Base-by-base conservation (phyloP, 1,140 invertebrate species). In the Halyomorpha halys region DNA sequence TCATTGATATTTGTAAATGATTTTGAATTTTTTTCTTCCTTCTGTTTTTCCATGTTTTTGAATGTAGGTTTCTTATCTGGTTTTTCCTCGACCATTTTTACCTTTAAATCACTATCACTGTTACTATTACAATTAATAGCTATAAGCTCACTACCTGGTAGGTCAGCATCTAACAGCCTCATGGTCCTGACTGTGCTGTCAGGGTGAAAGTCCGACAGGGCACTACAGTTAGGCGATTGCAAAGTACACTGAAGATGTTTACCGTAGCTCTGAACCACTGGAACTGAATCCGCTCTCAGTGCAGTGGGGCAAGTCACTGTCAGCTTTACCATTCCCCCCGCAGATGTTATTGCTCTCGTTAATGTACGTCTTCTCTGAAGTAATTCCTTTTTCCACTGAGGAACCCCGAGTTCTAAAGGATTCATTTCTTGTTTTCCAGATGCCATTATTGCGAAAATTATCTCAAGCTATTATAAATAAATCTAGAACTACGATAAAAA, bases 331-430 rank as follows among this genome's bases (percentile, higher is more conserved):
- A 15, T 23, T 25, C 53, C 53, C 53, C 14, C 18, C 21, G n/a
- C 47, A 19, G 47, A 49, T 49, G 47, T 49, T 49, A 49, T 49
- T 25, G 53, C 61, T 65, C 73, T 71, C 78, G 66, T 47, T 56
- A 56, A 6, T 16, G 78, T 74, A 71, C 76, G 71, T 39, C 84
- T 80, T 60, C 84, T 78, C 73, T 84, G 80, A 69, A 87, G 83
- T 68, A 88, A 76, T 72, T 88, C 86, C 66, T 82, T 79, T 72
- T 87, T 88, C 86, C 86, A 87, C 73, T 85, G 83, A 44, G 85
- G 83, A 71, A 83, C 59, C 30, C 59, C 59, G 9, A 23, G 34
- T 30, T 56, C 53, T 6, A 8, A 39, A 39, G 34, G 6, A 39
- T 39, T 39, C 18, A 16, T 23, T 25, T 56, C 53, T 23, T 44